Base-by-base conservation (phyloP, 2,113 vertebrate species). In the Dromiciops gliroides region DNA sequence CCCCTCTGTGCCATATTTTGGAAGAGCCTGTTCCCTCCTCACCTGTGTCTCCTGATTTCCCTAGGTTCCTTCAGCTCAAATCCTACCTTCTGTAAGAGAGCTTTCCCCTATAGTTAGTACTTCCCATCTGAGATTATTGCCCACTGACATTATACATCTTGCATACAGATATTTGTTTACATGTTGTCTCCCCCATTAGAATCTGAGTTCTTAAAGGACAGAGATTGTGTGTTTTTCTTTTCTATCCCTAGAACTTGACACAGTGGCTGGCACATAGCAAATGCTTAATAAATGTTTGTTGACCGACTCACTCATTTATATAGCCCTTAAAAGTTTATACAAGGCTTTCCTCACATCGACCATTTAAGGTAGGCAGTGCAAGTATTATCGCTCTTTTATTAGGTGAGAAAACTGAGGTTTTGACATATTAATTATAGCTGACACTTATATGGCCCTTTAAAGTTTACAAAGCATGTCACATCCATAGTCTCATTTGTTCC, bases 391-490 rank as follows among this genome's bases (percentile, higher is more conserved):
- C n/a, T 83, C 8, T 83, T 83, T 83, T 44, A 19, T 44, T 23
- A 83, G 67, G n/a, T 44, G 67, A 83, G 67, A 83, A 83, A 83
- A 83, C 16, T 23, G 37, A 83, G n/a, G 67, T 75, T 75, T 75
- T 44, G 67, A n/a, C 37, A 44, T 16, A 83, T 83, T 83, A 83
- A 83, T 83, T 44, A 44, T 8, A 83, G n/a, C 6, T 44, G 37
- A 44, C 50, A 83, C 92, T 94, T 92, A 51, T 37, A 50, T 47
- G 44, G 12, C 25, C 60, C 23, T 47, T 67, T 93, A 88, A 28
- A n/a, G 91, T 56, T 50, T 51, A 56, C 31, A 49, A 52, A 90
- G 52, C 75, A 37, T 93, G 95, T 95, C 60, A 89, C 48, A 49
- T 44, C 67, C 2, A 37, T 95, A 52, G 50, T 90, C 56, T 83